Evolutionary conservation across 2,113 vertebrate species (phyloP).

Genomic region (Ochotona princeps): DNA sequence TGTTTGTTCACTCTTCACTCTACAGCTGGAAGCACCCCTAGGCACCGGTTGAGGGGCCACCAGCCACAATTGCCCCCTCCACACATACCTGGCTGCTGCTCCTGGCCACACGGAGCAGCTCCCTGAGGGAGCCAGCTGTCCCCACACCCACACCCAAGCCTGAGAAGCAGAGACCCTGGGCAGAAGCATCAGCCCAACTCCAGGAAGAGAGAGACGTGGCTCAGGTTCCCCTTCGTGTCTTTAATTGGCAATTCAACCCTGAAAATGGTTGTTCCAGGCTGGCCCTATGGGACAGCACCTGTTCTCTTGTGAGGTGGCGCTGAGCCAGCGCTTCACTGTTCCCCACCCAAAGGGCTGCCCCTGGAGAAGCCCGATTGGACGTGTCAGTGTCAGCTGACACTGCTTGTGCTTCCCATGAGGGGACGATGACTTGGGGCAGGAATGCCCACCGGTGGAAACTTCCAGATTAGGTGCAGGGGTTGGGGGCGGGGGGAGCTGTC

Average conservation of each 20-base stretch:
- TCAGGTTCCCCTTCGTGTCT: constrained; percentile 48
- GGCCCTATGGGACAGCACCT: background rate
- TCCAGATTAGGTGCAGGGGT: too few species aligned
- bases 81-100: background rate
- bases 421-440: too few species aligned
- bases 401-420: too few species aligned
- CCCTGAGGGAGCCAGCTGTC: too few species aligned
- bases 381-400: background rate
- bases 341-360: background rate
- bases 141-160: background rate
- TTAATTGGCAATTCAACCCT: constrained; percentile 46
- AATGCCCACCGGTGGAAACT: too few species aligned
- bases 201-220: constrained; percentile 12
- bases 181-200: background rate
- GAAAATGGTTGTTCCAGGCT: background rate
- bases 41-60: background rate
- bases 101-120: background rate
- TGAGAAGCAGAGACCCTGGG: background rate
- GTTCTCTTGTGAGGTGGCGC: background rate
- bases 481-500: too few species aligned
- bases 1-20: too few species aligned
- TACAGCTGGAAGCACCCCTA: too few species aligned
- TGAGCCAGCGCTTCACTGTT: background rate
- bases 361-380: background rate
- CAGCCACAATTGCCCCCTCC: background rate